A percentile compares a stretch with the other conserved stretches of the same genome.
Conservation (phyloP, 2,797 vertebrate genomes). For the Poeciliopsis presidionis region DNA sequence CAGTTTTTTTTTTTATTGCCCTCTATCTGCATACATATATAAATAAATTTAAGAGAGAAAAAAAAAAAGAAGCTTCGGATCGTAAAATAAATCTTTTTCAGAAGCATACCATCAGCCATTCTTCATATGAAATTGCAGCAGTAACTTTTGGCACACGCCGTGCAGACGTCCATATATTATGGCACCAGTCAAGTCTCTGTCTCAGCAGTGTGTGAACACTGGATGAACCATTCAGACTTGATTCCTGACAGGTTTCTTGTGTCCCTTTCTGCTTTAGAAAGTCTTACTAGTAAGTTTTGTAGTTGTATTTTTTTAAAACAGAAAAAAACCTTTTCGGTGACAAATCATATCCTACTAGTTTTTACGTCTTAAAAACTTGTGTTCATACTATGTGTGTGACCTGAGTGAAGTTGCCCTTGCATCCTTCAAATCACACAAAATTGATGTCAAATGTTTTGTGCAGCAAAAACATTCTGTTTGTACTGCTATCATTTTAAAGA, state of each 20-base stretch:
- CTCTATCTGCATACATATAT: slow-evolving; percentile 10
- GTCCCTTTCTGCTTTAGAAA: slow-evolving; percentile 27
- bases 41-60: too few species aligned
- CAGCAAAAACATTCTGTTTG: too few species aligned
- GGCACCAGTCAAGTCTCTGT: slow-evolving; percentile 20
- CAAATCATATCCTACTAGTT: not conserved
- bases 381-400: too few species aligned
- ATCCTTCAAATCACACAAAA: too few species aligned
- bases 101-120: slow-evolving; percentile 20
- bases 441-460: too few species aligned
- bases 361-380: too few species aligned
- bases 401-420: too few species aligned
- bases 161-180: slow-evolving; percentile 20
- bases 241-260: slow-evolving; percentile 7
- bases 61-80: slow-evolving; percentile 32
- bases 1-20: slow-evolving; percentile 19
- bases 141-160: slow-evolving; percentile 6
- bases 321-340: not conserved
- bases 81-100: slow-evolving; percentile 5
- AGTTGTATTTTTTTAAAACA: not conserved
- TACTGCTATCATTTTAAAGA: too few species aligned
- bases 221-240: slow-evolving; percentile 10
- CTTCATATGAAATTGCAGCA: slow-evolving; percentile 16
- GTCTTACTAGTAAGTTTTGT: slow-evolving; percentile 23
- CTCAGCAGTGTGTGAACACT: slow-evolving; percentile 15